These are phyloP conservation scores for Watsonalla cultraria DNA, from an alignment of 2,888 invertebrate species.

Conservation along the genomic window DNA sequence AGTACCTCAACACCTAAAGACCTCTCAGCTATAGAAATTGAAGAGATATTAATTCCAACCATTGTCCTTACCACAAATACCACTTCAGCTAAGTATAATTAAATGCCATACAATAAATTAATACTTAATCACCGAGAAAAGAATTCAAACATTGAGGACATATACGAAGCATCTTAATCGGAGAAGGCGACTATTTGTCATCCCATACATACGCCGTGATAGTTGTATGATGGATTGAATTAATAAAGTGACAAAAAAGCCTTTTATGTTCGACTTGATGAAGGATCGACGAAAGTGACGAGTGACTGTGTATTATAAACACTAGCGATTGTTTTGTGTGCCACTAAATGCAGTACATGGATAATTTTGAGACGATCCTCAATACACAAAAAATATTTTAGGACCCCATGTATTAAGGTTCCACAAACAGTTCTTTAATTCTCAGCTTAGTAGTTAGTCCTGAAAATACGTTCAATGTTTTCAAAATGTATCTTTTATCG, in stretches of 20 bases:
- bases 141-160: neutral
- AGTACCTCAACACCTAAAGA: no score
- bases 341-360: slow-evolving; percentile 27
- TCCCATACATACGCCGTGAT: slow-evolving; percentile 19
- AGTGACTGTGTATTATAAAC: slow-evolving; percentile 45
- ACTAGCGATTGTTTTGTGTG: slow-evolving; percentile 37
- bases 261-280: slow-evolving; percentile 22
- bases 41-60: no score
- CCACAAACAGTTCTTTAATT: no score
- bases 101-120: neutral
- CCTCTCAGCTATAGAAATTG: no score
- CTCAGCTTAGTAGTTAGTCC: no score
- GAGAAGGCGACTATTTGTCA: slow-evolving; percentile 40
- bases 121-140: slow-evolving; percentile 2
- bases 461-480: no score
- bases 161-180: slow-evolving; percentile 34
- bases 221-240: slow-evolving; percentile 45
- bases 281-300: slow-evolving; percentile 36
- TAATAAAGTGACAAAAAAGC: slow-evolving; percentile 51
- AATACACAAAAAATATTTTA: neutral
- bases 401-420: no score
- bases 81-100: neutral
- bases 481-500: no score
- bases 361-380: slow-evolving; percentile 19
- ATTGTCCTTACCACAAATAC: neutral